Evolutionary conservation across 1,140 invertebrate species (phyloP), one percentile per base, ranked within the genome.

Genomic region (Dolichoris vasculosae): DNA sequence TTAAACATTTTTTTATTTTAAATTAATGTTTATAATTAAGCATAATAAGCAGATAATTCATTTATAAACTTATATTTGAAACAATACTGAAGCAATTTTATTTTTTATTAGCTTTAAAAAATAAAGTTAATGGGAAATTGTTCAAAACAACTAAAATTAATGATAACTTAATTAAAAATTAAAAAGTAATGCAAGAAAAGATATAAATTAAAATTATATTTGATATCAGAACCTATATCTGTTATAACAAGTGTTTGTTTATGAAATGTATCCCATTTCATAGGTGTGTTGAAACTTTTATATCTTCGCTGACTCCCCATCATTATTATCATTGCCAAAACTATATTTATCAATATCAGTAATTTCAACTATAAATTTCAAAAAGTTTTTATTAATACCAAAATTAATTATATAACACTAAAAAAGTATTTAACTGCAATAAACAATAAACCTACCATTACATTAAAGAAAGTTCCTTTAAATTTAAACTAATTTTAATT

Each of bases 391-490:
- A 17, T 26, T n/a, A 17, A 9, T 2, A 38, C 30, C 30, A 77
- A 17, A n/a, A 32, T 6, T 20, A 38, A 82, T n/a, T 87, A 87
- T 30, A 89, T 86, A 23, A 87, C 88, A 32, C 69, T 84, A n/a
- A 91, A 86, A 73, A 90, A 90, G 83, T 87, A 78, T 26, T 90
- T 86, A 4, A 90, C 88, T 13, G 86, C 90, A 20, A 79, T 87
- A 11, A 40, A 73, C 13, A 88, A 75, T 46, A 88, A 91, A 85
- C 91, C 90, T 2, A 38, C 86, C 20, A 93, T 93, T 43, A 93
- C 89, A 15, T 71, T 93, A 32, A 92, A 89, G 83, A 92, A 93
- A 83, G 90, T 90, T 30, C 88, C 89, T 6, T 88, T 88, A 43
- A 88, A 77, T 63, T 67, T 84, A 48, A 91, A 73, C 88, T 91